Evolutionary conservation across 1,140 invertebrate species (phyloP), one percentile per base, ranked within the genome.

Genomic region (Anagrus nilaparvatae): DNA sequence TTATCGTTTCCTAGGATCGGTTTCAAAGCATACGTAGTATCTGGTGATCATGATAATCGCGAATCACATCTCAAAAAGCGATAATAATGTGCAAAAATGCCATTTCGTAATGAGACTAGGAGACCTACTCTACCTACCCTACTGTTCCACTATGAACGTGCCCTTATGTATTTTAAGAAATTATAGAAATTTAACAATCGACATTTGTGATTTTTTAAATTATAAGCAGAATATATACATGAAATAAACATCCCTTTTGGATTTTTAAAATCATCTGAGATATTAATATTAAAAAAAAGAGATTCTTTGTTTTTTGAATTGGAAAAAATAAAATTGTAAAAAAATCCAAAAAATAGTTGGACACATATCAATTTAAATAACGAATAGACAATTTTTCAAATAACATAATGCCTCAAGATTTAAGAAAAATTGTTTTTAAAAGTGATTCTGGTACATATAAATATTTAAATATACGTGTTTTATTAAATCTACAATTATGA

Each of bases 321-420:
- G 14, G 34, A 59, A 27, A 55, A 53, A 29, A 48, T 63, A 38
- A 10, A 49, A 18, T 42, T 62, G 17, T 35, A 48, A 14, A n/a
- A n/a, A n/a, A 35, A 44, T 34, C 36, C 45, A 24, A 43, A 51
- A 34, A 34, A 29, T 5, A 44, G 47, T 14, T 57, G 56, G 37
- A 28, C 54, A 3, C 41, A 48, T 8, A 51, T 48, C 9, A 34
- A 52, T 40, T 32, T 57, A 23, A 43, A 18, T 12, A 48, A 40
- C 12, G 64, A 67, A 47, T 29, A 65, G 5, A 39, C 49, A 10
- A 46, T 51, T 12, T 67, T 64, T 42, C 31, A 61, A 44, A 59
- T 8, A 42, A 30, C 14, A 47, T 64, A 6, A 46, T 63, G 40
- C 43, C 63, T 5, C 50, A 58, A 36, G 60, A 60, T 35, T 53